Evolutionary conservation across 2,797 vertebrate genomes (phyloP).

Genomic region (Enteromius fasciolatus): DNA sequence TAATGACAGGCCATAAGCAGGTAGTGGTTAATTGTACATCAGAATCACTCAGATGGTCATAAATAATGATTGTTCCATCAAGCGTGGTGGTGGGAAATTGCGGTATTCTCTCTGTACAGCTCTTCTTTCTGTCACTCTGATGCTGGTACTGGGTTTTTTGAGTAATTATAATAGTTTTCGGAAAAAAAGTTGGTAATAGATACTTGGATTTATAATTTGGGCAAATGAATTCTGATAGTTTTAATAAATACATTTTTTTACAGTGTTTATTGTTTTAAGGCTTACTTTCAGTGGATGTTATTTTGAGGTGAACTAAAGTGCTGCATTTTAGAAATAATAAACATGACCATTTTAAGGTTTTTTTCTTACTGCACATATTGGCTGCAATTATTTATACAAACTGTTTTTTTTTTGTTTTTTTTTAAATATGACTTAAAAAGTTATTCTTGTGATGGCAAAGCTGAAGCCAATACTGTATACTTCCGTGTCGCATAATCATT

Average conservation of each 20-base stretch:
- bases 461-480: background rate
- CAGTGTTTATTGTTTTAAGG: background rate
- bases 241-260: background rate
- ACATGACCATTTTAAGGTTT: background rate
- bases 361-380: background rate
- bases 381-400: background rate
- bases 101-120: conserved; percentile 50
- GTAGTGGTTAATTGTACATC: conserved; percentile 86
- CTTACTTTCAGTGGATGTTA: background rate
- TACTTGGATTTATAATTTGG: background rate
- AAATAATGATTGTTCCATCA: conserved; percentile 80
- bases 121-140: conserved; percentile 52
- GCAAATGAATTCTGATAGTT: background rate
- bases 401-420: background rate
- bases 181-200: background rate
- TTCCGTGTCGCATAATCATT: background rate
- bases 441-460: background rate
- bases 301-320: background rate
- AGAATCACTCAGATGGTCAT: conserved; percentile 80
- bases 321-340: background rate
- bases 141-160: conserved; percentile 71
- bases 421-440: background rate
- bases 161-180: conserved; percentile 67
- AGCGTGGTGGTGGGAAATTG: conserved; percentile 78
- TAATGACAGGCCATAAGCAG: conserved; percentile 84